Percentiles rank a stretch among this genome's conserved stretches.
These are phyloP conservation scores for Mugil cephalus DNA, from an alignment of 2,113 vertebrate species.

Conservation along the genomic window DNA sequence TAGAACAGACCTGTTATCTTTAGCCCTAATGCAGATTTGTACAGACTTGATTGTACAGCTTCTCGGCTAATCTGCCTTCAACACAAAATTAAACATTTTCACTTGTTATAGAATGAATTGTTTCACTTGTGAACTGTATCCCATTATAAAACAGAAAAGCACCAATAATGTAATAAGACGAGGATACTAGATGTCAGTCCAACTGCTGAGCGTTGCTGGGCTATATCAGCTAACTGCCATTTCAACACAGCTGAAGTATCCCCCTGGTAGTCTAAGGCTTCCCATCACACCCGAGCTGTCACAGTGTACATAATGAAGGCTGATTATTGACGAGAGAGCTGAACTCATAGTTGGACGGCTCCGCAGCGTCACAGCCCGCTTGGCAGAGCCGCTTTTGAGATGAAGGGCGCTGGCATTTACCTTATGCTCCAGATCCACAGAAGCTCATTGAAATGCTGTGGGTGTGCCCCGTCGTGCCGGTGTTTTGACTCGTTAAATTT, in stretches of 20 bases:
- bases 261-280: slow-evolving; percentile 22
- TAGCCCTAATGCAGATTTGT: too few species aligned
- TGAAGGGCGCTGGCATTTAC: slow-evolving; percentile 75
- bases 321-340: slow-evolving; percentile 50
- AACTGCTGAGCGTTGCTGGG: slow-evolving; percentile 4
- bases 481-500: slow-evolving; percentile 79
- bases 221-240: slow-evolving; percentile 16
- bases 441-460: slow-evolving; percentile 74
- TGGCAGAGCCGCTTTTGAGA: slow-evolving; percentile 54
- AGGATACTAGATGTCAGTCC: neutral
- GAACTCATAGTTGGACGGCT: slow-evolving; percentile 45
- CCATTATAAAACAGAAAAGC: neutral
- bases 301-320: slow-evolving; percentile 58
- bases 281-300: slow-evolving; percentile 49
- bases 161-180: neutral
- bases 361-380: slow-evolving; percentile 46
- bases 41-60: too few species aligned
- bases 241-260: slow-evolving; percentile 27
- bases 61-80: neutral
- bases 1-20: too few species aligned
- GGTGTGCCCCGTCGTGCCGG: slow-evolving; percentile 69
- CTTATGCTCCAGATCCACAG: slow-evolving; percentile 52
- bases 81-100: neutral
- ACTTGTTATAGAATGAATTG: neutral
- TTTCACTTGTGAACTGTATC: too few species aligned